Evolutionary conservation across 2,113 vertebrate species (phyloP), one percentile per base, ranked within the genome.

Genomic region (Heterotis niloticus): DNA sequence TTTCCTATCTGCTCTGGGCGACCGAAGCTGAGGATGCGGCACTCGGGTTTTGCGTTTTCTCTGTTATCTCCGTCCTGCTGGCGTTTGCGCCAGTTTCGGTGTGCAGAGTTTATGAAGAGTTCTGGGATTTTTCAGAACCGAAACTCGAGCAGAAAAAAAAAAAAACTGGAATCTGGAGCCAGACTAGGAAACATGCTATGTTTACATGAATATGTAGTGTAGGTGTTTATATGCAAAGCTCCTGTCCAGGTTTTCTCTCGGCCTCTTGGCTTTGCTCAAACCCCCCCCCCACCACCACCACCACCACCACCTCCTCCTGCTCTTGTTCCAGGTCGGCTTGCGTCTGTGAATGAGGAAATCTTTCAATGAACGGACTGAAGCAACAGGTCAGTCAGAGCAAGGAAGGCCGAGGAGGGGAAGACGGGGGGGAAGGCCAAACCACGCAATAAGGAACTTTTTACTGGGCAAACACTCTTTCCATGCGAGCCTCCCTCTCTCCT

Each of bases 391-490:
- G 88, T 88, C 84, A 77, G 84, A 86, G 83, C 84, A 81, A 84
- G 86, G 80, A 82, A 81, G 76, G 81, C 82, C 78, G 76, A 60
- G 76, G 77, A n/a, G 34, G 10, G 73, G 62, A 56, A 17, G 34
- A 10, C 34, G 24, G 29, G 65, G 60, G 67, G 24, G 85, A 83
- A 72, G 79, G 81, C 84, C 87, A 86, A 81, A 83, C 87, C 90
- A 88, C 87, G 87, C 88, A 87, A 88, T 88, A 87, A 78, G 89
- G 89, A 92, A 90, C 84, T 74, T 90, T 89, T 92, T 92, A 92
- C 88, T 89, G 87, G 86, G 86, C 85, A 90, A 89, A 90, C 88
- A 88, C 81, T 87, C 82, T 92, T 91, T 92, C 90, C 90, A 87
- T 88, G 83, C 82, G 83, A 23, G 34, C 34, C 54, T 68, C 34